Evolutionary conservation across 2,888 invertebrate genomes (phyloP).

Genomic region (Trileptium ribeirensis): DNA sequence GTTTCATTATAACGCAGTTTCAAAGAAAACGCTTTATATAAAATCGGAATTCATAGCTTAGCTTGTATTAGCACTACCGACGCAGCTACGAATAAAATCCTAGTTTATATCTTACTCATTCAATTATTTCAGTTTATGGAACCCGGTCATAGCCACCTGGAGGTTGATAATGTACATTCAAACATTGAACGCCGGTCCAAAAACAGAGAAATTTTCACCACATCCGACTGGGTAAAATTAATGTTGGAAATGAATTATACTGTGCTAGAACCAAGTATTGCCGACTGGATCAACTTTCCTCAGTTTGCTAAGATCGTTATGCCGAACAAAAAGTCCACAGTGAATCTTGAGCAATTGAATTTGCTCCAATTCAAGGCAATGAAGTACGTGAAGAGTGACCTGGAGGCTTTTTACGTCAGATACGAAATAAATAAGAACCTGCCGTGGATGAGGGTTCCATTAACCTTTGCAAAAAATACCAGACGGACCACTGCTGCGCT

Average conservation of each 20-base stretch:
- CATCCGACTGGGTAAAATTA: neutral
- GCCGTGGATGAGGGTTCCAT: neutral
- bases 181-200: neutral
- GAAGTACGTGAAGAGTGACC: neutral
- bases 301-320: neutral
- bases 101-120: too few species aligned
- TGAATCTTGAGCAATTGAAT: neutral
- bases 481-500: too few species aligned
- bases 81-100: too few species aligned
- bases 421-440: neutral
- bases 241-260: neutral
- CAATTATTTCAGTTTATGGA: neutral
- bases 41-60: too few species aligned
- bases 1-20: too few species aligned
- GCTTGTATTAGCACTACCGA: too few species aligned
- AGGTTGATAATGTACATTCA: neutral
- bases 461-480: too few species aligned
- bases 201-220: neutral
- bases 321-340: neutral
- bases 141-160: neutral
- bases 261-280: neutral
- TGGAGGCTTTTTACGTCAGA: neutral
- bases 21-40: too few species aligned
- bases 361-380: neutral
- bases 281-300: slow-evolving; percentile 1